Base-by-base conservation (phyloP, 1,140 invertebrate species). In the Latrodectus geometricus region DNA sequence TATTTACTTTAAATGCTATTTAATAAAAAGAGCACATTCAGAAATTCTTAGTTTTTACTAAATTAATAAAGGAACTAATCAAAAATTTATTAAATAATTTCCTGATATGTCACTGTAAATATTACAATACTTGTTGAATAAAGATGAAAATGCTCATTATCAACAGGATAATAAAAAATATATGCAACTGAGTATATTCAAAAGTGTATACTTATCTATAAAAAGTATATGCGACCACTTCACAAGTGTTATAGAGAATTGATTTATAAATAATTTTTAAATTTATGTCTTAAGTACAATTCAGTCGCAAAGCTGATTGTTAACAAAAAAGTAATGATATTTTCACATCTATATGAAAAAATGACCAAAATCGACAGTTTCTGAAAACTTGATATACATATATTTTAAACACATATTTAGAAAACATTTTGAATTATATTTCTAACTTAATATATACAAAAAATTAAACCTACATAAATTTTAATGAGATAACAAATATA, bases 71-170 rank as follows among this genome's bases (percentile, higher is more conserved):
- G 0, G 35, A 61, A 61, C 11, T 61, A 61, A 61, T 61, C 54
- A 61, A 11, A 61, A 61, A 17, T 61, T 61, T 61, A 61, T 61
- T 61, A 61, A 61, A 11, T 61, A 14, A 61, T 17, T 61, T 61
- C 54, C 54, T 61, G 54, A 61, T 61, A 61, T 61, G 54, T 61
- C 54, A 61, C 54, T 61, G 54, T 61, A 61, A 61, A 61, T 61
- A 61, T 61, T 61, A 61, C 54, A 61, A 61, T 17, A 17, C 54
- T 61, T 61, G 54, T 14, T 61, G 54, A 61, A 61, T 17, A 61
- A 14, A 61, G 54, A 14, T 61, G 54, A 61, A 61, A 61, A 61
- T 61, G 54, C 17, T 61, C 54, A 61, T 61, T 61, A 61, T 61
- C 54, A 61, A 61, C 54, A 61, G 2, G 54, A 61, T 61, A 61